phyloP scores from a whole-genome alignment of 2,797 vertebrate genomes.

The Pangasius macronema region DNA sequence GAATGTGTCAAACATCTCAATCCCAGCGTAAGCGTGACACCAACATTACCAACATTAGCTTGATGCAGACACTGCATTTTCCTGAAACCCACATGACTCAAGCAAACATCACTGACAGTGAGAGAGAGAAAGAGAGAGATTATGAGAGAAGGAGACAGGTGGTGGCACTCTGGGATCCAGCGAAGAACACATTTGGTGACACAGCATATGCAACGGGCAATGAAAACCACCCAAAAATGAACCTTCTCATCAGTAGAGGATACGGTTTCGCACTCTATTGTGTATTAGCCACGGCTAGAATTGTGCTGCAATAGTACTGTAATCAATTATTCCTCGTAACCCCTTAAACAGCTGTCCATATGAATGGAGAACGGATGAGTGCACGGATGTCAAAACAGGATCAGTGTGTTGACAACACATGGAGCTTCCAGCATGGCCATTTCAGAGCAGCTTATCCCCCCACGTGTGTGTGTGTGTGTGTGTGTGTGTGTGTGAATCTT shows the following conservation, averaged over 20 bases:
- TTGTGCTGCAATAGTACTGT: not conserved
- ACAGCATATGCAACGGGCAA: slow-evolving; percentile 46
- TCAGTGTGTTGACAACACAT: slow-evolving; percentile 20
- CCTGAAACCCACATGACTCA: slow-evolving; percentile 45
- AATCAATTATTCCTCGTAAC: slow-evolving; percentile 34
- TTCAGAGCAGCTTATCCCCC: slow-evolving; percentile 15
- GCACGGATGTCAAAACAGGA: slow-evolving; percentile 1
- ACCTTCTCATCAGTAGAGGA: not conserved
- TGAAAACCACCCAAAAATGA: slow-evolving; percentile 32
- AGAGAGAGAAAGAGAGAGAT: slow-evolving; percentile 3
- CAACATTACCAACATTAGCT: not conserved
- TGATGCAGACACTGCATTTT: not conserved
- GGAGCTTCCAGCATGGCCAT: slow-evolving; percentile 15
- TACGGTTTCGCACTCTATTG: not conserved
- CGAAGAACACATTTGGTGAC: slow-evolving; percentile 32
- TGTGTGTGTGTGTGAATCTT: no score
- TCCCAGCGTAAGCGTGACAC: not conserved
- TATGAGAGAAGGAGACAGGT: not conserved
- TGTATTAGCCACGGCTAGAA: not conserved
- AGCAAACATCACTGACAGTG: slow-evolving; percentile 43
- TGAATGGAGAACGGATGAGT: slow-evolving; percentile 33
- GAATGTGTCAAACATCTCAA: not conserved
- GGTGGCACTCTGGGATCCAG: slow-evolving; percentile 35
- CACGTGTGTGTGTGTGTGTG: no score
- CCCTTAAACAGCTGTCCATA: not conserved